A percentile compares a stretch with the other conserved stretches of the same genome.
Conservation (phyloP, 1,140 invertebrate genomes). For the Polyergus mexicanus region DNA sequence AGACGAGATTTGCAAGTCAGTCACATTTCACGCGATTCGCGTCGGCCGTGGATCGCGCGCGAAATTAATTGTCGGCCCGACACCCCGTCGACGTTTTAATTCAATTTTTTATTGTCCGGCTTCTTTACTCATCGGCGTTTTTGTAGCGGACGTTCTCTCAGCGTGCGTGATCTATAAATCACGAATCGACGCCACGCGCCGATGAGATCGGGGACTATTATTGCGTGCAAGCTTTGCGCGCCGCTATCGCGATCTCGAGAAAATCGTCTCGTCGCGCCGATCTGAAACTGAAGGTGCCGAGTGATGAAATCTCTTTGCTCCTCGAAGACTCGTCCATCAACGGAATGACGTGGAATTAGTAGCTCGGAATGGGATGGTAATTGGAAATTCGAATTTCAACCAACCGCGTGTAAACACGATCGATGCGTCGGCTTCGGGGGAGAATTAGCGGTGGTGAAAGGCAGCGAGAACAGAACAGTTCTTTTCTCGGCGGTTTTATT, state of each 20-base stretch:
- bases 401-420: slow-evolving; percentile 64
- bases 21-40: slow-evolving; percentile 61
- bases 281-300: slow-evolving; percentile 60
- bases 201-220: background rate
- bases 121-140: background rate
- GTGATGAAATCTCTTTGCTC: slow-evolving; percentile 65
- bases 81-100: slow-evolving; percentile 14
- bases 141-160: slow-evolving; percentile 3
- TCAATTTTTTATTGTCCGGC: slow-evolving; percentile 23
- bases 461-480: slow-evolving; percentile 61
- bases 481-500: slow-evolving; percentile 61
- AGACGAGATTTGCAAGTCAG: background rate
- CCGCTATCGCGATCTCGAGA: slow-evolving; percentile 29
- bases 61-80: slow-evolving; percentile 40
- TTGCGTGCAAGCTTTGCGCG: slow-evolving; percentile 64
- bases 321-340: slow-evolving; percentile 65
- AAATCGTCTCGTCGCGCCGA: slow-evolving; percentile 56
- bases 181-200: background rate
- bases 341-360: slow-evolving; percentile 72
- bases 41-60: slow-evolving; percentile 6
- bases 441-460: slow-evolving; percentile 70
- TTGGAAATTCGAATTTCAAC: slow-evolving; percentile 69
- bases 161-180: slow-evolving; percentile 26
- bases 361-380: slow-evolving; percentile 41
- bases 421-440: slow-evolving; percentile 29